These are phyloP conservation scores for Pycnonotus jocosus DNA, from an alignment of 2,113 vertebrate genomes.

Conservation along the genomic window DNA sequence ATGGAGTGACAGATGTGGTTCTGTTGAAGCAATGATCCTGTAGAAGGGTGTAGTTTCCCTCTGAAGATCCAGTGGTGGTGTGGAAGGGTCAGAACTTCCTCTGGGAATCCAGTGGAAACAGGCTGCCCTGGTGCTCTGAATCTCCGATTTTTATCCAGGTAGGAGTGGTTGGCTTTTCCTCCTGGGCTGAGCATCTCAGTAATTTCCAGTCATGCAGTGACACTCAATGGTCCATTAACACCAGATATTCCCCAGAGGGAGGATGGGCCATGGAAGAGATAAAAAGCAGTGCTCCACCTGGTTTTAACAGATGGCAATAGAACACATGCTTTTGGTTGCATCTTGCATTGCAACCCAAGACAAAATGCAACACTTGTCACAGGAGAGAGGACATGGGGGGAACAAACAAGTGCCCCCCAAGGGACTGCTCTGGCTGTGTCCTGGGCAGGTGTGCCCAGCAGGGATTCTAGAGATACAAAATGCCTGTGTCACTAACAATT, in stretches of 20 bases:
- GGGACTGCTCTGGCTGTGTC: background rate
- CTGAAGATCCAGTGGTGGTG: background rate
- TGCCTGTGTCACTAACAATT: background rate
- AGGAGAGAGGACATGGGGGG: fast-evolving
- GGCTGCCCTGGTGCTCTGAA: background rate
- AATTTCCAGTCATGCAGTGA: background rate
- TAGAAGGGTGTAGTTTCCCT: background rate
- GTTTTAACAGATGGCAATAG: background rate
- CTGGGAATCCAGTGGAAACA: background rate
- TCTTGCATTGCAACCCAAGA: background rate
- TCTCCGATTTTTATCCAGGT: background rate
- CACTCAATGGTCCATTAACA: background rate
- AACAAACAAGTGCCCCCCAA: background rate
- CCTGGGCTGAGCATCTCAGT: background rate
- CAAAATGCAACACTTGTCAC: background rate
- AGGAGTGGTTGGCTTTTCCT: background rate
- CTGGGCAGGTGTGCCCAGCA: no score
- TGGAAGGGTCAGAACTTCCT: background rate
- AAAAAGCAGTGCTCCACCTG: background rate
- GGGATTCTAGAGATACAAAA: background rate
- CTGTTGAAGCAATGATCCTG: background rate
- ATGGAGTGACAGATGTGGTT: background rate
- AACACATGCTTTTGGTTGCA: background rate
- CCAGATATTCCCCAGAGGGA: background rate
- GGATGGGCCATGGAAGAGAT: background rate